Evolutionary conservation across 2,113 vertebrate genomes (phyloP).

Genomic region (Poicephalus meyeri): DNA sequence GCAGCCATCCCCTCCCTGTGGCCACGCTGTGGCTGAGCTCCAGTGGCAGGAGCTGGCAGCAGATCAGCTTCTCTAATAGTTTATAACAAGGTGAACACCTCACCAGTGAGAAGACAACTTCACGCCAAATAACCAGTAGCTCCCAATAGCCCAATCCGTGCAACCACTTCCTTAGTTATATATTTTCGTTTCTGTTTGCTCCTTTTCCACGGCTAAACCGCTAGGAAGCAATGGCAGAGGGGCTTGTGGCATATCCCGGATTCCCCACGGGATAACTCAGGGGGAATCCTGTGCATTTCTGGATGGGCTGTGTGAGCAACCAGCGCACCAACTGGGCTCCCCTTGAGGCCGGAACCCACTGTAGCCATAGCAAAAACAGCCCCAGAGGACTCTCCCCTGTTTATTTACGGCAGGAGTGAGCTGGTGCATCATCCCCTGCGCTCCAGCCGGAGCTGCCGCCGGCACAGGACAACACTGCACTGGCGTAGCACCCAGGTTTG

Average conservation of each 20-base stretch:
- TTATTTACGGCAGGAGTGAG: background rate
- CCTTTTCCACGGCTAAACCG: background rate
- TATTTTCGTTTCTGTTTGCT: background rate
- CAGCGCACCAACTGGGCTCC: background rate
- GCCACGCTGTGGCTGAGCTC: background rate
- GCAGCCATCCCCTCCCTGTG: background rate
- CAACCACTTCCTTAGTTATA: background rate
- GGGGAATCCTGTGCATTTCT: fast-evolving
- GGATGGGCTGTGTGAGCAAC: background rate
- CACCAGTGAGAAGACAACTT: background rate
- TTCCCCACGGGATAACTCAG: fast-evolving
- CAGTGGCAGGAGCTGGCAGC: background rate
- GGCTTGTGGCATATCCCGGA: background rate
- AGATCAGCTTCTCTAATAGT: background rate
- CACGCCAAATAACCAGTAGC: background rate
- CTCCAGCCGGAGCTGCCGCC: background rate
- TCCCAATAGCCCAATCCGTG: background rate
- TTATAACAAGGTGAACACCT: background rate
- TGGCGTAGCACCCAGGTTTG: background rate
- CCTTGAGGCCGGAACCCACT: fast-evolving
- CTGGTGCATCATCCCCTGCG: background rate
- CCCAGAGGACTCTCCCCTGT: background rate
- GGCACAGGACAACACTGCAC: background rate
- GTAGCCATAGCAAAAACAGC: fast-evolving
- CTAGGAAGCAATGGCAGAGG: background rate